Percentiles rank a stretch among this genome's conserved stretches.
phyloP scores from a whole-genome alignment of 2,888 invertebrate genomes.

The Epiblema foenella region DNA sequence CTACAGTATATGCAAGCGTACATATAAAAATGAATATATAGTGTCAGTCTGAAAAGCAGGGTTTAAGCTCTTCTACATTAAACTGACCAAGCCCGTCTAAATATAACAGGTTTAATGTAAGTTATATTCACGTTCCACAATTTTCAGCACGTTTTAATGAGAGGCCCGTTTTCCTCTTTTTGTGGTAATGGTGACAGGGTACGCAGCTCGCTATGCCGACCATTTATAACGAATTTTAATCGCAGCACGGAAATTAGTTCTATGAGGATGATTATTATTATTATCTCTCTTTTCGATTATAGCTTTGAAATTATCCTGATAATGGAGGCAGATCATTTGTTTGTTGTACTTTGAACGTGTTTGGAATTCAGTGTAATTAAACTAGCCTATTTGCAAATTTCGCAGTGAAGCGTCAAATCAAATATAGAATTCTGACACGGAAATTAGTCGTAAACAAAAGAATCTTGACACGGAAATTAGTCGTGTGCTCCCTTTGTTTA shows the following conservation, averaged over 20 bases:
- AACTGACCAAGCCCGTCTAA: slow-evolving; percentile 20
- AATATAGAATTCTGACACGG: not conserved
- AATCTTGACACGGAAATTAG: not conserved
- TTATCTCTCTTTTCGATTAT: slow-evolving; percentile 50
- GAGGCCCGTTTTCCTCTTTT: slow-evolving; percentile 65
- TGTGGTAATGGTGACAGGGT: slow-evolving; percentile 69
- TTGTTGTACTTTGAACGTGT: not conserved
- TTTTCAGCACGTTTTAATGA: slow-evolving; percentile 65
- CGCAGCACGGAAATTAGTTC: slow-evolving; percentile 72
- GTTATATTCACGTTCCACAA: slow-evolving; percentile 53
- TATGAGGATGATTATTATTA: slow-evolving; percentile 58
- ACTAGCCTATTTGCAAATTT: not conserved
- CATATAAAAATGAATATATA: slow-evolving; percentile 31
- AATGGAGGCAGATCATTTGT: not conserved
- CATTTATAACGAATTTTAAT: slow-evolving; percentile 76
- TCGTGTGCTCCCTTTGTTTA: not conserved
- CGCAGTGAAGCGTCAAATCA: too few relatives aligned
- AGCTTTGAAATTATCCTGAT: not conserved
- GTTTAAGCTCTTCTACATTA: slow-evolving; percentile 19
- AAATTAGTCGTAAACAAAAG: not conserved
- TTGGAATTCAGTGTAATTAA: not conserved
- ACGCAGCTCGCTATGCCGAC: slow-evolving; percentile 59
- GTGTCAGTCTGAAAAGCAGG: slow-evolving; percentile 13
- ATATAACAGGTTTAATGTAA: slow-evolving; percentile 44
- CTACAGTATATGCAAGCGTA: not conserved